phyloP scores from a whole-genome alignment of 2,888 invertebrate species.

The Cataglyphis livida region DNA sequence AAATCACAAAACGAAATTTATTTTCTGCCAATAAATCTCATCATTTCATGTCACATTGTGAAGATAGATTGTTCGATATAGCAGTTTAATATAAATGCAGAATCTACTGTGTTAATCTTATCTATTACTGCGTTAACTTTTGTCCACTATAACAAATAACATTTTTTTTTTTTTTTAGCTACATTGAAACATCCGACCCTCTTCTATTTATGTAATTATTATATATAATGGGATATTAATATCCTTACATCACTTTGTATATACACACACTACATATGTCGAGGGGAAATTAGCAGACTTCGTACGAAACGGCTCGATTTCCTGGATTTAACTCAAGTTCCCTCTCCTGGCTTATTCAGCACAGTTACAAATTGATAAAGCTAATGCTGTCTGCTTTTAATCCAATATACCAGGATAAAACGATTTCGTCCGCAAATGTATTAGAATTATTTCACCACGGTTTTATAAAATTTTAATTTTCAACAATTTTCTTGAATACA shows the following conservation, averaged over 20 bases:
- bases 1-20: conserved; percentile 54
- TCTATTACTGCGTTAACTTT: conserved; percentile 8
- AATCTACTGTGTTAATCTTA: conserved; percentile 22
- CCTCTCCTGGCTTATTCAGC: conserved; percentile 16
- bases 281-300: conserved; percentile 41
- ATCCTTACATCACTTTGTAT: conserved; percentile 14
- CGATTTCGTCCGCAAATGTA: neutral
- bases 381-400: conserved; percentile 18
- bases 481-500: conserved; percentile 13
- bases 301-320: conserved; percentile 37
- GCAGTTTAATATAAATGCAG: conserved; percentile 20
- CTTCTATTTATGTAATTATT: conserved; percentile 14
- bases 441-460: conserved; percentile 10
- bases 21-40: conserved; percentile 48
- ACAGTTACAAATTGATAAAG: conserved; percentile 40
- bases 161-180: neutral
- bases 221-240: conserved; percentile 23
- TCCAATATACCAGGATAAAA: conserved; percentile 5
- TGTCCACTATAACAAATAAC: neutral
- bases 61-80: conserved; percentile 48
- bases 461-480: conserved; percentile 46
- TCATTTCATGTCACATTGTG: conserved; percentile 47
- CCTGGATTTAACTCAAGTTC: conserved; percentile 47
- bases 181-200: neutral
- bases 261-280: conserved; percentile 3